Conservation (phyloP, 2,113 vertebrate genomes). For the Oncorhynchus keta region DNA sequence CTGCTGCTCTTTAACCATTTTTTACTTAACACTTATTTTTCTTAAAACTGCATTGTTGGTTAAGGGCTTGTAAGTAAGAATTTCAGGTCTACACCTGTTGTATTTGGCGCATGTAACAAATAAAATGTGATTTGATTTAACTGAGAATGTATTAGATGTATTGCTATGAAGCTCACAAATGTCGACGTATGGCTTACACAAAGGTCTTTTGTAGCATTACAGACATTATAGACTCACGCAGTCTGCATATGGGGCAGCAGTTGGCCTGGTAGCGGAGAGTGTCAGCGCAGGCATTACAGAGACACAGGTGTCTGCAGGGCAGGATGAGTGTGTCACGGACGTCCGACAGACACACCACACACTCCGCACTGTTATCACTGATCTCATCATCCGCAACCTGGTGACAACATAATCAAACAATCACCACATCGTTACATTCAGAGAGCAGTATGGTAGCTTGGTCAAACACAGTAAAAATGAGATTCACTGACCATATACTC, state of each 20-base stretch:
- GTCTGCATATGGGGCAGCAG: conserved; percentile 95
- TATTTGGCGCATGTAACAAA: too few relatives aligned
- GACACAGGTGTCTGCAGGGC: conserved; percentile 93
- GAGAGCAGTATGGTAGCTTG: neutral
- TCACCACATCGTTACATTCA: neutral
- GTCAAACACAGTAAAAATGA: neutral
- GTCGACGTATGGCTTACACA: neutral
- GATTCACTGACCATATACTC: too few relatives aligned
- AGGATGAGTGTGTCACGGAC: conserved; percentile 95
- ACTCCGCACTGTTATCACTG: conserved; percentile 96
- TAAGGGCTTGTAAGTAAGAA: too few relatives aligned
- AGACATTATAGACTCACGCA: conserved; percentile 80
- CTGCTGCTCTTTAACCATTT: too few relatives aligned
- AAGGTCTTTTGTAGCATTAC: neutral
- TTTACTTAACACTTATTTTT: too few relatives aligned
- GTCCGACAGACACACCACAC: conserved; percentile 95
- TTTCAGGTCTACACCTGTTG: too few relatives aligned
- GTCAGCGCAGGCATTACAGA: conserved; percentile 93
- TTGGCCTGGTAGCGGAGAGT: conserved; percentile 96
- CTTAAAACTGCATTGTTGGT: too few relatives aligned
- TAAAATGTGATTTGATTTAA: too few relatives aligned
- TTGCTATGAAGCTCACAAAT: too few relatives aligned
- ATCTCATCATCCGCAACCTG: conserved; percentile 94
- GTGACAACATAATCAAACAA: neutral
- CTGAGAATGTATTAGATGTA: too few relatives aligned